Evolutionary conservation across 1,140 invertebrate genomes (phyloP), one percentile per base, ranked within the genome.

Genomic region (Dreissena polymorpha): DNA sequence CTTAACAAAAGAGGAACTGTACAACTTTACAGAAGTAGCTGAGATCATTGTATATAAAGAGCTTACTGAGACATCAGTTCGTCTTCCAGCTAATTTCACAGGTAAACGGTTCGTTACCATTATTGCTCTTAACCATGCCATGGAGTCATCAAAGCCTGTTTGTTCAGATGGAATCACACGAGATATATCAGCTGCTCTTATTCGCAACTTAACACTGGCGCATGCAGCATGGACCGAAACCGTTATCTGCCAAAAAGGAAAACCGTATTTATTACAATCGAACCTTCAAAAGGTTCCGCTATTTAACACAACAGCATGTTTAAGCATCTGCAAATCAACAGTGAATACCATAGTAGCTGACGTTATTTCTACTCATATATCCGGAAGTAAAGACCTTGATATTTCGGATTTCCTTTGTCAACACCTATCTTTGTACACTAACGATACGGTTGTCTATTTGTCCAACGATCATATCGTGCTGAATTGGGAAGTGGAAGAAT

Each of bases 51-150:
- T 51, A 8, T 23, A 23, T 27, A 53, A 57, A 10, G 18, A 21
- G 2, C 25, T 23, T 13, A 74, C 76, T 10, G 69, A 74, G 5
- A 29, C 67, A 16, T 67, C 49, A 14, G 51, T 77, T 27, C 29
- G 76, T 18, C 7, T 55, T 3, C 39, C 64, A 64, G 76, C 60
- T 27, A 83, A 23, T 81, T 70, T 68, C 72, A 74, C 77, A 21
- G 85, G 85, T 6, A 64, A 23, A 21, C 84, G 74, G n/a, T 83
- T 65, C 67, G 53, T 53, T n/a, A 79, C 83, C 16, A n/a, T 86
- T 0, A 67, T 88, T 27, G 86, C 86, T 10, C 82, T 76, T 8
- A 88, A 88, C 21, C 81, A 88, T 73, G 85, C 87, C 8, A 71
- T 88, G 65, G 84, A 85, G n/a, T n/a, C n/a, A n/a, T n/a, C n/a